Evolutionary conservation across 2,797 vertebrate genomes (phyloP).

Genomic region (Hemitrygon akajei): DNA sequence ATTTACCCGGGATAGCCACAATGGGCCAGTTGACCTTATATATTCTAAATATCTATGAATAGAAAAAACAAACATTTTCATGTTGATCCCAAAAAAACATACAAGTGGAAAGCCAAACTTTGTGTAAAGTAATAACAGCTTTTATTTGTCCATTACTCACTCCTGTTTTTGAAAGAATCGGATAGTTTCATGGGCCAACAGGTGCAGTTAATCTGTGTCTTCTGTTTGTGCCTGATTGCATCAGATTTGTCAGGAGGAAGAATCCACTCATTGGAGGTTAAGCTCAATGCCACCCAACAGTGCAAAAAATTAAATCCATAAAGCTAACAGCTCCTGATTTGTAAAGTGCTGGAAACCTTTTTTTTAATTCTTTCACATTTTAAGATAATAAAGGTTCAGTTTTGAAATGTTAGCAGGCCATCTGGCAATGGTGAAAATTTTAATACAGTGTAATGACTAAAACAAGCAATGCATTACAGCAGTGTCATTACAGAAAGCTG

Average conservation of each 20-base stretch:
- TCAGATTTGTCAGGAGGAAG: neutral
- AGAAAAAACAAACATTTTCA: neutral
- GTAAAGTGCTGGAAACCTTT: neutral
- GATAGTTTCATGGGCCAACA: neutral
- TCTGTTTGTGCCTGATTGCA: neutral
- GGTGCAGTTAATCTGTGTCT: conserved; percentile 24
- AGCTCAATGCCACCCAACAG: neutral
- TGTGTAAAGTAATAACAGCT: neutral
- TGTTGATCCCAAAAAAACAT: neutral
- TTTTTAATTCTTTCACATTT: neutral
- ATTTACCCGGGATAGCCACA: too few relatives aligned
- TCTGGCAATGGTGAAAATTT: conserved; percentile 32
- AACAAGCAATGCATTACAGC: conserved; percentile 33
- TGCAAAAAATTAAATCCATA: neutral
- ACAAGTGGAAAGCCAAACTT: neutral
- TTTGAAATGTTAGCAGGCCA: neutral
- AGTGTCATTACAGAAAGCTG: conserved; percentile 41
- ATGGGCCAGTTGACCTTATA: too few relatives aligned
- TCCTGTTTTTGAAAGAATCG: conserved; percentile 5
- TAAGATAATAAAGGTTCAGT: neutral
- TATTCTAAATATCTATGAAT: too few relatives aligned
- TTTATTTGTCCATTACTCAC: neutral
- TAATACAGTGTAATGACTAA: conserved; percentile 22
- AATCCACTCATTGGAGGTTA: neutral
- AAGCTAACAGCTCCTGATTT: neutral